These are phyloP conservation scores for Punctoribates punctum DNA, from an alignment of 2,888 invertebrate genomes.

Conservation along the genomic window DNA sequence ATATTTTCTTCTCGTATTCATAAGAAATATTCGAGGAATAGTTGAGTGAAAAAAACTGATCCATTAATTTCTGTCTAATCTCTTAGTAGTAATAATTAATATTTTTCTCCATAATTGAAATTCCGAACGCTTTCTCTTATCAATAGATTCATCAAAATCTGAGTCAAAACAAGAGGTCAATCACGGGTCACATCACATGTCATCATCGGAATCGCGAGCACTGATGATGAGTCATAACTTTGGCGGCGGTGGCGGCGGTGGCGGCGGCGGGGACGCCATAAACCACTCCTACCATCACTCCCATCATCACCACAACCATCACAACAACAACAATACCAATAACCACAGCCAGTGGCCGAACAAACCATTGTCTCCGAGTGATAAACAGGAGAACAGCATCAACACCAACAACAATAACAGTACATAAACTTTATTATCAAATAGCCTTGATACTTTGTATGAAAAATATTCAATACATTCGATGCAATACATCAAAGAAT, in stretches of 20 bases:
- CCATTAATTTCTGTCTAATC: too few relatives aligned
- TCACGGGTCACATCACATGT: conserved; percentile 20
- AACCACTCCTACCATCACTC: neutral
- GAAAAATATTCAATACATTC: too few relatives aligned
- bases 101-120: too few relatives aligned
- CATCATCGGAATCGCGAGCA: neutral
- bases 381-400: neutral
- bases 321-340: neutral
- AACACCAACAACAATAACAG: too few relatives aligned
- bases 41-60: too few relatives aligned
- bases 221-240: neutral
- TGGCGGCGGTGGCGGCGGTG: neutral
- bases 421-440: too few relatives aligned
- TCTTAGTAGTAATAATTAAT: too few relatives aligned
- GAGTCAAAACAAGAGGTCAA: conserved; percentile 6
- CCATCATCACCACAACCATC: neutral
- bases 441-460: too few relatives aligned
- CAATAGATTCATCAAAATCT: neutral
- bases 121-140: neutral
- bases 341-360: neutral
- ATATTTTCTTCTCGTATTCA: too few relatives aligned
- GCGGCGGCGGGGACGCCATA: too few relatives aligned
- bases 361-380: neutral
- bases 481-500: too few relatives aligned
- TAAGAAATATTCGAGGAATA: too few relatives aligned